Base-by-base conservation (phyloP, 2,797 vertebrate species). In the Rallus crepitans region DNA sequence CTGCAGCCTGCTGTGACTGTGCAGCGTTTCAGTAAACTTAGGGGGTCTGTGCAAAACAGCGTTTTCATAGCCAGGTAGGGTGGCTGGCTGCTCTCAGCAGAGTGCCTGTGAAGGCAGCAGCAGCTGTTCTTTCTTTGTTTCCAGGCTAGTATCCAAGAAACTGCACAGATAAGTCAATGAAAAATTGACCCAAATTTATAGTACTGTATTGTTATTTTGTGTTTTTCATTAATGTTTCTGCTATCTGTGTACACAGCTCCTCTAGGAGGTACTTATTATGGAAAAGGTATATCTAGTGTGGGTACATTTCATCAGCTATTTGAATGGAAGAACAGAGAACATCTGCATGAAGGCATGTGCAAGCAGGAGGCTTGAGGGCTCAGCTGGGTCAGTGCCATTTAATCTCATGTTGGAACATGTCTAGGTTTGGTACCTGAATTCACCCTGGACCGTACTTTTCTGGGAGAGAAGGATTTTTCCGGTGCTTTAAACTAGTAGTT, bases 361-460 rank as follows among this genome's bases (percentile, higher is more conserved):
- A n/a, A 72, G 5, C 0, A 0, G 42, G 31, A 80, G 8, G 5
- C 42, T 40, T 84, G 11, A n/a, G 63, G 20, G 3, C 28, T 79
- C 9, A 12, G 2, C 3, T 37, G 7, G 0, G 7, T 55, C 63
- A 63, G n/a, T 8, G 17, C 15, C 14, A 6, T 71, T 91, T 92
- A 79, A 37, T 72, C 18, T 82, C 56, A 7, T n/a, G 20, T 66
- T n/a, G 40, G 23, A 76, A 69, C 6, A 4, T 40, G 31, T 12
- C 33, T 65, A 15, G 21, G 2, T 89, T 57, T 89, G 53, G 30
- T 40, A 52, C 5, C 7, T 47, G 19, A 39, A 40, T 70, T 84
- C 52, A 82, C 7, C 1, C 10, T 66, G 35, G 23, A 52, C 17
- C 28, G 0, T 0, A 0, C 6, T 53, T 68, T 59, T 48, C 45